Conservation (phyloP, 2,888 invertebrate genomes). For the Nowickia ferox region DNA sequence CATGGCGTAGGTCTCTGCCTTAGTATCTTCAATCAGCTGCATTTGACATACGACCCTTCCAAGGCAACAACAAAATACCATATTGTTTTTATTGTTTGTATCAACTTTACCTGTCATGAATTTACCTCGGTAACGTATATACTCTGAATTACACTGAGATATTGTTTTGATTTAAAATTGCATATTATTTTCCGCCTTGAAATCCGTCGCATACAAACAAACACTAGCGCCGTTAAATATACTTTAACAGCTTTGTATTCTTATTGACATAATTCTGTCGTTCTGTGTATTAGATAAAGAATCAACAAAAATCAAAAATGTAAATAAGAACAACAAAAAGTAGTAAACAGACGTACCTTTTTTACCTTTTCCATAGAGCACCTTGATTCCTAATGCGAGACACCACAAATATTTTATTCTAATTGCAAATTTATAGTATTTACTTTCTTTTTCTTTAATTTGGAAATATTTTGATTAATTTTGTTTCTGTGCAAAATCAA, state of each 20-base stretch:
- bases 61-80: too few species aligned
- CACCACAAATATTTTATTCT: constrained; percentile 11
- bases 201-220: neutral
- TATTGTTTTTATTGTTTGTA: too few species aligned
- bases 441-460: constrained; percentile 22
- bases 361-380: constrained; percentile 32
- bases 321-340: constrained; percentile 38
- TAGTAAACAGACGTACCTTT: constrained; percentile 32
- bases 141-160: too few species aligned
- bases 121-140: too few species aligned
- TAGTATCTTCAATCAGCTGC: too few species aligned
- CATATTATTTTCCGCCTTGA: too few species aligned
- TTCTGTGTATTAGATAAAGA: constrained; percentile 1
- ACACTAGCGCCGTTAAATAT: constrained; percentile 22
- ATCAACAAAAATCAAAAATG: constrained; percentile 41
- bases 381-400: neutral
- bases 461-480: neutral
- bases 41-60: too few species aligned
- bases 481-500: constrained; percentile 42
- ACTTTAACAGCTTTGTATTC: neutral
- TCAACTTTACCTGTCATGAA: too few species aligned
- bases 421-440: constrained; percentile 11
- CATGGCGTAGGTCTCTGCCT: too few species aligned
- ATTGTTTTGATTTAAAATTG: too few species aligned
- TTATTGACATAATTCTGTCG: neutral